phyloP scores from a whole-genome alignment of 2,113 vertebrate genomes.

The Erpornis zantholeuca region DNA sequence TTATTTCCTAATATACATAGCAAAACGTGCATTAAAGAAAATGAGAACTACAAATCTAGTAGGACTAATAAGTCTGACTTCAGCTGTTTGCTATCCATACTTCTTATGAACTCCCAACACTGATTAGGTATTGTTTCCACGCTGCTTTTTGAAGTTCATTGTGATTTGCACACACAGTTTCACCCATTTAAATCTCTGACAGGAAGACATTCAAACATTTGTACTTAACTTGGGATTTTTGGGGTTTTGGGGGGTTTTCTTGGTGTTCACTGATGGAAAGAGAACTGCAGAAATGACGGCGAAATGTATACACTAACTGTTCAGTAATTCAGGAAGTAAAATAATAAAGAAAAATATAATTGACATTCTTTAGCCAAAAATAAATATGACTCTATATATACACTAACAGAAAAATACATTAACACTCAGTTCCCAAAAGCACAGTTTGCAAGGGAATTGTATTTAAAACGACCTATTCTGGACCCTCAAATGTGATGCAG shows the following conservation, averaged over 20 bases:
- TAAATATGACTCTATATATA: neutral
- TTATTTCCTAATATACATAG: neutral
- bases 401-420: neutral
- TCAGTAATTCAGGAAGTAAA: neutral
- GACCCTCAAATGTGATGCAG: neutral
- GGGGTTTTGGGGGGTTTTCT: neutral
- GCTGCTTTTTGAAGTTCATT: neutral
- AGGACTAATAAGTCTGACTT: neutral
- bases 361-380: neutral
- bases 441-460: neutral
- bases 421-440: neutral
- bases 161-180: neutral
- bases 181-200: neutral
- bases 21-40: neutral
- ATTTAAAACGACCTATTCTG: neutral
- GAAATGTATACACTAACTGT: neutral
- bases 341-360: neutral
- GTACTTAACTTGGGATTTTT: neutral
- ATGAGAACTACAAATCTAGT: neutral
- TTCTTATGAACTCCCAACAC: neutral
- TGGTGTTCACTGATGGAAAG: neutral
- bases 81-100: neutral
- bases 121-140: neutral
- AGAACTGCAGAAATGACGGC: neutral
- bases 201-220: neutral